Conservation (phyloP, 2,888 invertebrate genomes). For the Nasonia oneida region DNA sequence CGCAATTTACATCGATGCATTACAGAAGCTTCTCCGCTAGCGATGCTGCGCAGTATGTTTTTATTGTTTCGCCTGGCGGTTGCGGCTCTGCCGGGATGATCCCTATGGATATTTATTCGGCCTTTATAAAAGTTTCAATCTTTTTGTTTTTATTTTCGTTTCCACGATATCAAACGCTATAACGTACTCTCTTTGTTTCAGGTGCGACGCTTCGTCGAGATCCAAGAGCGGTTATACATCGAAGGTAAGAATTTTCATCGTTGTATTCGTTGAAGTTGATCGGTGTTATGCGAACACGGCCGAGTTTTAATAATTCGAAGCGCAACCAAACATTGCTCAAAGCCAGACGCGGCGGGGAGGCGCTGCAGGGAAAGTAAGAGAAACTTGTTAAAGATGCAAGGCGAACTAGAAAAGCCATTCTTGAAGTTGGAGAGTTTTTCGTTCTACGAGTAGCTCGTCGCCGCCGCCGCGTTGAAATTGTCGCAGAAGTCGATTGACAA, state of each 20-base stretch:
- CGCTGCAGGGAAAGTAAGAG: constrained; percentile 26
- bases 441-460: constrained; percentile 31
- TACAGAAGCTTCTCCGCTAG: not conserved
- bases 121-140: constrained; percentile 8
- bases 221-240: not conserved
- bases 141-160: not conserved
- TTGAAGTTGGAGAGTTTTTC: constrained; percentile 54
- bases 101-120: constrained; percentile 7
- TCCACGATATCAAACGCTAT: not conserved
- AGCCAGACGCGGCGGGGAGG: not conserved
- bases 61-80: not conserved
- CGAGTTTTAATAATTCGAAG: constrained; percentile 28
- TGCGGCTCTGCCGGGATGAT: not conserved
- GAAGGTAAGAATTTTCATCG: constrained; percentile 11
- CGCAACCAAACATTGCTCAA: constrained; percentile 34
- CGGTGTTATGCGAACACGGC: not conserved
- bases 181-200: constrained; percentile 19
- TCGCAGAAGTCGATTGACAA: constrained; percentile 49
- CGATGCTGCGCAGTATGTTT: not conserved
- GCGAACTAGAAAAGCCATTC: constrained; percentile 49
- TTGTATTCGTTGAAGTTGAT: not conserved
- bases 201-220: not conserved
- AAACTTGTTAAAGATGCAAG: constrained; percentile 55
- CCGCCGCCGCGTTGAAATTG: constrained; percentile 41
- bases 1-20: constrained; percentile 26